phyloP scores from a whole-genome alignment of 2,797 vertebrate species.

The Delichon dasypus region DNA sequence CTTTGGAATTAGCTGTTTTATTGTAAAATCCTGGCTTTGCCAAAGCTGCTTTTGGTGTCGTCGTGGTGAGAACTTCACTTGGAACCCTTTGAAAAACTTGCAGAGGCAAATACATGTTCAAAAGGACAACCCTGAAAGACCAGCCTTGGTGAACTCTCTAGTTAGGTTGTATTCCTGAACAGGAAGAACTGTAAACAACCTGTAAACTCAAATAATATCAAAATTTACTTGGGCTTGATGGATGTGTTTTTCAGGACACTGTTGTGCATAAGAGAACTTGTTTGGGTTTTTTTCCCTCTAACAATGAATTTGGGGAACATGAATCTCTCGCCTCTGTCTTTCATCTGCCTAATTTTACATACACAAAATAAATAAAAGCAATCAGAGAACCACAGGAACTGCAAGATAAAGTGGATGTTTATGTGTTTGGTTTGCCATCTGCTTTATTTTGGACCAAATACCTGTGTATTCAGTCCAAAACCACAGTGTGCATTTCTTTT shows the following conservation, averaged over 20 bases:
- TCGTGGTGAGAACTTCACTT: neutral
- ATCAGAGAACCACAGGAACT: conserved; percentile 52
- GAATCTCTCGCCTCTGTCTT: conserved; percentile 32
- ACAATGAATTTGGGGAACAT: neutral
- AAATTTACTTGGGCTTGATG: neutral
- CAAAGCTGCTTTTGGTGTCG: neutral
- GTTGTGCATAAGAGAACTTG: neutral
- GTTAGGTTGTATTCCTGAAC: neutral
- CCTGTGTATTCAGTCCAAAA: conserved; percentile 8
- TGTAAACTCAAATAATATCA: neutral
- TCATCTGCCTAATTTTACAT: conserved; percentile 46
- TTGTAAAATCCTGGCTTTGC: neutral
- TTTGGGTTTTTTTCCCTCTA: fast-evolving
- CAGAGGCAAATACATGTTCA: fast-evolving
- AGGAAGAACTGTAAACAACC: neutral
- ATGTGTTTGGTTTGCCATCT: conserved; percentile 60
- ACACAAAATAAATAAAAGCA: conserved; percentile 49
- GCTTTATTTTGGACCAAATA: conserved; percentile 49
- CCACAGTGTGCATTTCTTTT: conserved; percentile 35
- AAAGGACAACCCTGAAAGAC: neutral
- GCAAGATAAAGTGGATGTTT: conserved; percentile 58
- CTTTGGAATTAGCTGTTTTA: neutral
- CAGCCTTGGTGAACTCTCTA: neutral
- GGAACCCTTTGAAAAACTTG: neutral
- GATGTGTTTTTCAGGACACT: neutral